Evolutionary conservation across 1,140 invertebrate genomes (phyloP).

Genomic region (Xylocopa sonorina): DNA sequence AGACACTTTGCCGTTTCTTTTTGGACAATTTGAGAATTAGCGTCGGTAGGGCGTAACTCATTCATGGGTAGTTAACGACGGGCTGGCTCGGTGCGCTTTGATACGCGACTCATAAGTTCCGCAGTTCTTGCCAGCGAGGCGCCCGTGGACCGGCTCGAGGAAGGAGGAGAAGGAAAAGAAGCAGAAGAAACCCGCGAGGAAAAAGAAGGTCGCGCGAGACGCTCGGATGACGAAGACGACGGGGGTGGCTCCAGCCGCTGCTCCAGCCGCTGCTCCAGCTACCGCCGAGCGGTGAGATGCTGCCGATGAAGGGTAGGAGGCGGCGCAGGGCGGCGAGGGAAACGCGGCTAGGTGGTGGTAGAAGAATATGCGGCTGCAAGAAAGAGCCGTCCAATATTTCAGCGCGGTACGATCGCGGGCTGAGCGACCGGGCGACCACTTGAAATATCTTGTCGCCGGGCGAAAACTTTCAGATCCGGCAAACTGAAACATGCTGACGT

Average conservation of each 20-base stretch:
- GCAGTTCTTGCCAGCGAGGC: slow-evolving; percentile 67
- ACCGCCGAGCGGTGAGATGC: slow-evolving; percentile 12
- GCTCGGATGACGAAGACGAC: slow-evolving; percentile 64
- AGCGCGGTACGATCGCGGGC: slow-evolving; percentile 75
- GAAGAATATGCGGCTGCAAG: slow-evolving; percentile 75
- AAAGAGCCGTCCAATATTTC: slow-evolving; percentile 79
- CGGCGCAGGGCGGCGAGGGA: slow-evolving; percentile 13
- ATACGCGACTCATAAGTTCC: slow-evolving; percentile 72
- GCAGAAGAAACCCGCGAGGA: slow-evolving; percentile 34
- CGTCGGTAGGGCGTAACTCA: slow-evolving; percentile 73
- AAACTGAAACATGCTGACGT: slow-evolving; percentile 80
- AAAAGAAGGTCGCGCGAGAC: slow-evolving; percentile 65
- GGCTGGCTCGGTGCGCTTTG: slow-evolving; percentile 62
- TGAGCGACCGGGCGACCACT: slow-evolving; percentile 73
- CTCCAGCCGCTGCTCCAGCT: neutral
- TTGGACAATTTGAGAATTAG: slow-evolving; percentile 76
- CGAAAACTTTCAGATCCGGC: slow-evolving; percentile 76
- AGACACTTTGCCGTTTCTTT: slow-evolving; percentile 67
- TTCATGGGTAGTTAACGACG: slow-evolving; percentile 78
- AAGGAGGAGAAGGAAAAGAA: slow-evolving; percentile 41
- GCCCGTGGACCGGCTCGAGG: slow-evolving; percentile 44
- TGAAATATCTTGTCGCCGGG: slow-evolving; percentile 80
- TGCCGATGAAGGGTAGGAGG: slow-evolving; percentile 42
- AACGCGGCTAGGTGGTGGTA: slow-evolving; percentile 49
- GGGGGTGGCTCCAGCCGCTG: slow-evolving; percentile 25